Conservation (phyloP, 2,113 vertebrate genomes). For the Corvus cornix region DNA sequence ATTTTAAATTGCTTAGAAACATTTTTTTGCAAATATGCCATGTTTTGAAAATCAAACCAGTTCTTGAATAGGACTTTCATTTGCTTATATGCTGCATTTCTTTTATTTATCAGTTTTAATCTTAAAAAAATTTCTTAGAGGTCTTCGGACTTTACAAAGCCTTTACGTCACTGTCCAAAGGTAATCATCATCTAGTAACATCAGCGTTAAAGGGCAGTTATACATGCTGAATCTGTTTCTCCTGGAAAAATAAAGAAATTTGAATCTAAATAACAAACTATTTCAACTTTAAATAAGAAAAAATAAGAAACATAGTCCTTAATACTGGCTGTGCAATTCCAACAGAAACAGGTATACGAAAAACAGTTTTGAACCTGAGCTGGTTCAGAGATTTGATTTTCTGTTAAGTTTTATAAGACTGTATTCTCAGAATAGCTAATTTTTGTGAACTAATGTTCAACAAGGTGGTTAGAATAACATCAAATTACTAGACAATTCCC, state of each 20-base stretch:
- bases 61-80: background rate
- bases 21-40: background rate
- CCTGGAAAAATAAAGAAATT: background rate
- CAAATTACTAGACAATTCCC: background rate
- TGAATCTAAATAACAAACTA: background rate
- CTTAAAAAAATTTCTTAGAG: background rate
- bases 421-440: background rate
- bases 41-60: background rate
- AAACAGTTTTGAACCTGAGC: background rate
- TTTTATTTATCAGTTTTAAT: background rate
- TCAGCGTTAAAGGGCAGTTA: background rate
- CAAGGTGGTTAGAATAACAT: background rate
- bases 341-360: background rate
- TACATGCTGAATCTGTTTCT: background rate
- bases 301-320: background rate
- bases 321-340: background rate
- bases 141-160: background rate
- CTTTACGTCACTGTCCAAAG: background rate
- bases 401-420: background rate
- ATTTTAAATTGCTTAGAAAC: background rate
- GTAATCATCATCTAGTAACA: background rate
- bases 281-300: background rate
- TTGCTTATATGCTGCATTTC: background rate
- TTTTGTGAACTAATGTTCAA: background rate
- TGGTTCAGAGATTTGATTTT: background rate